Conservation (phyloP, 2,797 vertebrate genomes). For the Prunella strophiata region DNA sequence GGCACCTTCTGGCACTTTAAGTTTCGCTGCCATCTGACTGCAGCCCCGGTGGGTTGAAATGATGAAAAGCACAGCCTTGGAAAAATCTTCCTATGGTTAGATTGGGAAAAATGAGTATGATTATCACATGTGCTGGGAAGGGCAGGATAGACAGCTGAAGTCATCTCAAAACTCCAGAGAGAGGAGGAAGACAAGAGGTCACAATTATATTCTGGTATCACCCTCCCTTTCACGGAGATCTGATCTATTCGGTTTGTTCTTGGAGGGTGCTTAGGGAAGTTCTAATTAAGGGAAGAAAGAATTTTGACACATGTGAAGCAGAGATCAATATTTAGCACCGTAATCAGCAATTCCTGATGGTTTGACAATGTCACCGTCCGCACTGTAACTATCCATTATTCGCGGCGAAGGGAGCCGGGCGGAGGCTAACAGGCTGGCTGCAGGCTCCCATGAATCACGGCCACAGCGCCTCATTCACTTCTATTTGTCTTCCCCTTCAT, state of each 20-base stretch:
- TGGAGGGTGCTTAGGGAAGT: conserved; percentile 91
- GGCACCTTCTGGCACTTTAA: conserved; percentile 95
- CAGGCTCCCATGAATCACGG: conserved; percentile 91
- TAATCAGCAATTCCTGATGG: conserved; percentile 97
- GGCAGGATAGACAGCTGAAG: conserved; percentile 91
- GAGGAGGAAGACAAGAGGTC: conserved; percentile 94
- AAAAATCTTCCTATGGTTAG: conserved; percentile 88
- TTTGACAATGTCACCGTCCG: conserved; percentile 89
- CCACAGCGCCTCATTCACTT: conserved; percentile 83
- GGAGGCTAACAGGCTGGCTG: conserved; percentile 82
- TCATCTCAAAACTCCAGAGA: conserved; percentile 93
- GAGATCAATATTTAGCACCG: conserved; percentile 99
- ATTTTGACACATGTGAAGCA: conserved; percentile 98
- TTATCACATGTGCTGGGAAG: conserved; percentile 88
- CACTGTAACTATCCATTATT: conserved; percentile 91
- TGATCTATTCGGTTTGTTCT: conserved; percentile 96
- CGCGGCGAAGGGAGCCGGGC: conserved; percentile 79
- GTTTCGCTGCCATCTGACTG: conserved; percentile 86
- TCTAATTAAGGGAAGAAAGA: conserved; percentile 98
- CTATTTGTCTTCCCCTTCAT: conserved; percentile 89
- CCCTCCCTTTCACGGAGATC: conserved; percentile 85
- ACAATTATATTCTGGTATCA: conserved; percentile 91
- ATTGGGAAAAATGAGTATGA: conserved; percentile 90
- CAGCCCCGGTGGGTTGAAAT: conserved; percentile 80
- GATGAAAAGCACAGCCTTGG: conserved; percentile 83